Evolutionary conservation across 1,140 invertebrate species (phyloP).

Genomic region (Drosophila biarmipes): DNA sequence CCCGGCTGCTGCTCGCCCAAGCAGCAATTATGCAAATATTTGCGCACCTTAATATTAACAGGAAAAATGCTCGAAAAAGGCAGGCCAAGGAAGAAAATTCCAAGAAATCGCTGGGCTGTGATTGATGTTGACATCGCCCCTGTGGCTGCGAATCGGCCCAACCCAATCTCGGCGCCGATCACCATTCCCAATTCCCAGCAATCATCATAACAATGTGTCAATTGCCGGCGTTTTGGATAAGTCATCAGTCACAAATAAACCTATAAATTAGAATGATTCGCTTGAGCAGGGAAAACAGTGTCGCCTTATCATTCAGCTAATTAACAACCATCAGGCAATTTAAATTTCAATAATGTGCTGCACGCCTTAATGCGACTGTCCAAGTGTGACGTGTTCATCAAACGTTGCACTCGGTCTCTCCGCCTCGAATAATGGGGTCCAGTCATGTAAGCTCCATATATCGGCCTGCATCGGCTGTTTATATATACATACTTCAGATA

Average conservation of each 20-base stretch:
- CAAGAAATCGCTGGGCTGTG: slow-evolving; percentile 69
- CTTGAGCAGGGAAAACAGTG: background rate
- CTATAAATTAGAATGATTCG: slow-evolving; percentile 15
- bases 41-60: slow-evolving; percentile 60
- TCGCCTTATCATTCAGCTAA: slow-evolving; percentile 39
- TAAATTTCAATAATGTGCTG: slow-evolving; percentile 56
- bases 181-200: slow-evolving; percentile 6
- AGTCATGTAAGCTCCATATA: slow-evolving; percentile 44
- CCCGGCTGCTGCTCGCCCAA: slow-evolving; percentile 58
- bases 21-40: slow-evolving; percentile 80
- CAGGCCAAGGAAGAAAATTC: slow-evolving; percentile 50
- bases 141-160: slow-evolving; percentile 17
- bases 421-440: slow-evolving; percentile 36
- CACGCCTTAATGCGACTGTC: slow-evolving; percentile 56
- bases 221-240: slow-evolving; percentile 36
- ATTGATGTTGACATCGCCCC: slow-evolving; percentile 65
- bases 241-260: background rate
- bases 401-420: slow-evolving; percentile 63
- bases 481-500: slow-evolving; percentile 13
- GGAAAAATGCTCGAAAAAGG: slow-evolving; percentile 13
- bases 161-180: slow-evolving; percentile 8
- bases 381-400: slow-evolving; percentile 78
- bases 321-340: slow-evolving; percentile 43
- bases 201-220: slow-evolving; percentile 33
- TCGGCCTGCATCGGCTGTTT: slow-evolving; percentile 19